phyloP scores from a whole-genome alignment of 2,888 invertebrate genomes.

The Uropetala carovei region DNA sequence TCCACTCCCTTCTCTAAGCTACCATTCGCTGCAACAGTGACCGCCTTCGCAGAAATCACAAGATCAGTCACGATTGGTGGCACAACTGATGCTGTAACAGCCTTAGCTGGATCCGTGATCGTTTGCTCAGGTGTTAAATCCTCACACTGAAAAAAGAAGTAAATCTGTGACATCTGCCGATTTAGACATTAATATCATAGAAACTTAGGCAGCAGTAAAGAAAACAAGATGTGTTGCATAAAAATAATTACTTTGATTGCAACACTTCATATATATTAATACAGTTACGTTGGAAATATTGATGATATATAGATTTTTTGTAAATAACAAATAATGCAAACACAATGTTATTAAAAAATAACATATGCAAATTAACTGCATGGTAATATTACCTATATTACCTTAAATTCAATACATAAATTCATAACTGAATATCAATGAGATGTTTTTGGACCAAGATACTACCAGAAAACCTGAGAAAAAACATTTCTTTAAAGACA shows the following conservation, averaged over 20 bases:
- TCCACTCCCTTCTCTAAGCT: constrained; percentile 43
- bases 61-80: constrained; percentile 45
- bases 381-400: neutral
- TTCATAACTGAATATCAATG: neutral
- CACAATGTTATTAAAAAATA: neutral
- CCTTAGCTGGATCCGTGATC: constrained; percentile 42
- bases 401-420: neutral
- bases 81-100: constrained; percentile 4
- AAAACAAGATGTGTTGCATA: too few species aligned
- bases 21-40: constrained; percentile 34
- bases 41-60: constrained; percentile 39
- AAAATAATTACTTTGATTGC: too few species aligned
- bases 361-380: neutral
- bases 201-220: too few species aligned
- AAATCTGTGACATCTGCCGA: too few species aligned
- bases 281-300: neutral
- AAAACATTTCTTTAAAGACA: neutral
- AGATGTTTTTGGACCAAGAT: neutral
- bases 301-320: neutral
- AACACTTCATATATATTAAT: neutral
- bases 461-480: neutral
- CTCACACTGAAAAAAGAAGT: constrained; percentile 20
- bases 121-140: constrained; percentile 31
- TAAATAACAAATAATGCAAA: neutral
- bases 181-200: too few species aligned